phyloP scores from a whole-genome alignment of 2,113 vertebrate genomes.

The Lepidothrix coronata region DNA sequence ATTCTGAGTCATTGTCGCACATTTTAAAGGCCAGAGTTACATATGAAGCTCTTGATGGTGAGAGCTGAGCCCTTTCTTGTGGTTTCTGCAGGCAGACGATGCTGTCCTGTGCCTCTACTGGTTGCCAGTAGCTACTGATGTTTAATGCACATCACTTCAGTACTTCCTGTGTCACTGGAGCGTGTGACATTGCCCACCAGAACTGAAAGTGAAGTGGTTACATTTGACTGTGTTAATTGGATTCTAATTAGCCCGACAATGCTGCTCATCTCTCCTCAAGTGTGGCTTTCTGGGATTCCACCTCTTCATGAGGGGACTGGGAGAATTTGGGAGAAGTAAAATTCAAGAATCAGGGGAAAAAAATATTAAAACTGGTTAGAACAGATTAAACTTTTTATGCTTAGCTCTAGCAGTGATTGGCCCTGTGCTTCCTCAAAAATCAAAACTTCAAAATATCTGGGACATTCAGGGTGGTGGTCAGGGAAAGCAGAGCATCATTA shows the following conservation, averaged over 20 bases:
- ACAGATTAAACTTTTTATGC: neutral
- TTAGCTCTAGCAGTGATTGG: neutral
- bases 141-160: neutral
- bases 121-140: neutral
- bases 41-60: constrained; percentile 48
- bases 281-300: neutral
- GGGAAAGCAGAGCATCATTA: accelerated
- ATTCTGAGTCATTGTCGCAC: constrained; percentile 70
- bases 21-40: constrained; percentile 55
- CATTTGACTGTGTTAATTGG: neutral
- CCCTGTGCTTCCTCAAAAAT: neutral
- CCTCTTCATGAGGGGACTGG: neutral
- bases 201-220: constrained; percentile 27
- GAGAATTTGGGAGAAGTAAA: neutral
- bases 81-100: constrained; percentile 52
- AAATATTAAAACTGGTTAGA: neutral
- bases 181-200: constrained; percentile 13
- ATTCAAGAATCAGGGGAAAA: neutral
- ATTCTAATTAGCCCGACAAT: neutral
- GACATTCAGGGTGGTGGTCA: neutral
- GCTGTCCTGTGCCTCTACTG: neutral
- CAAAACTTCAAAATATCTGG: neutral
- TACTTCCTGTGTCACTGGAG: constrained; percentile 33
- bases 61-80: constrained; percentile 62
- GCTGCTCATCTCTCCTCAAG: neutral